Percentiles rank a stretch among this genome's conserved stretches.
Conservation (phyloP, 2,113 vertebrate genomes). For the Paralichthys olivaceus region DNA sequence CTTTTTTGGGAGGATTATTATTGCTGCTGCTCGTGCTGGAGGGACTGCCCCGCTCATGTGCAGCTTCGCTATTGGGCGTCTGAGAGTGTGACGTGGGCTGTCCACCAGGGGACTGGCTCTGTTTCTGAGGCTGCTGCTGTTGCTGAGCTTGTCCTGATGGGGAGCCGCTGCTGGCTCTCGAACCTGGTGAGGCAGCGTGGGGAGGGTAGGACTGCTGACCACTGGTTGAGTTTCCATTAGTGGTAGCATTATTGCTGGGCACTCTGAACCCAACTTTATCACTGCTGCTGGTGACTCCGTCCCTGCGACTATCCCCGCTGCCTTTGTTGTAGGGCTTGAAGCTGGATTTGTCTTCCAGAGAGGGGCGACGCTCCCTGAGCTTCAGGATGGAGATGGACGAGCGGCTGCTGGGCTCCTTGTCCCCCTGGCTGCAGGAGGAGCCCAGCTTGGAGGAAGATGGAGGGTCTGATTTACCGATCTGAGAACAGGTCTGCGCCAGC, state of each 20-base stretch:
- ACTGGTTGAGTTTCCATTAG: constrained; percentile 57
- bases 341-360: constrained; percentile 92
- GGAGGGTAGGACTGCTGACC: constrained; percentile 86
- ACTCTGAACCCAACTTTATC: constrained; percentile 93
- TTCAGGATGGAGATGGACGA: constrained; percentile 76
- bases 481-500: constrained; percentile 95
- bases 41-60: constrained; percentile 67
- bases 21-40: constrained; percentile 39
- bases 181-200: constrained; percentile 79
- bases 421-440: constrained; percentile 83
- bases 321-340: constrained; percentile 94
- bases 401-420: constrained; percentile 86
- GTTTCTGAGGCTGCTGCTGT: constrained; percentile 73
- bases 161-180: constrained; percentile 83
- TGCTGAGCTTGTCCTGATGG: constrained; percentile 83
- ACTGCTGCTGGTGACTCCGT: constrained; percentile 75
- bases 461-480: constrained; percentile 94
- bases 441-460: constrained; percentile 91
- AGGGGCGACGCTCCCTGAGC: constrained; percentile 79
- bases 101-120: constrained; percentile 67
- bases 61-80: constrained; percentile 54
- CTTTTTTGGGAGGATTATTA: constrained; percentile 79
- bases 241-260: constrained; percentile 74
- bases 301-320: constrained; percentile 86
- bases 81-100: constrained; percentile 71